Evolutionary conservation across 2,797 vertebrate genomes (phyloP).

Genomic region (Trachops cirrhosus): DNA sequence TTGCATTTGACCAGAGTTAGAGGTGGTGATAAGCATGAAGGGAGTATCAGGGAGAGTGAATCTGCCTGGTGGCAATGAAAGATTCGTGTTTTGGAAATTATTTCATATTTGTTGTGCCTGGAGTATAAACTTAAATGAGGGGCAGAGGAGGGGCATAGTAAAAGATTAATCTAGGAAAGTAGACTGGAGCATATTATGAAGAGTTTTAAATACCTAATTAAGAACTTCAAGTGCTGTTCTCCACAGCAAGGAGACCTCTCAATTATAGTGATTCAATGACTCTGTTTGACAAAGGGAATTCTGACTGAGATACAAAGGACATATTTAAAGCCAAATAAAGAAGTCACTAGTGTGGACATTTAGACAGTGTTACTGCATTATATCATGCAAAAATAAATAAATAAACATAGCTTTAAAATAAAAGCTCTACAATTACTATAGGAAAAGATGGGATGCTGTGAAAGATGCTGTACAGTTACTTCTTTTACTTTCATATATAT

Average conservation of each 20-base stretch:
- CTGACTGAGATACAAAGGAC: not conserved
- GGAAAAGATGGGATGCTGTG: not conserved
- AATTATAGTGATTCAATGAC: not conserved
- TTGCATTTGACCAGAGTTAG: not conserved
- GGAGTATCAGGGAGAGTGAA: not conserved
- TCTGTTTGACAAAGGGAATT: not conserved
- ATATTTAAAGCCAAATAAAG: not conserved
- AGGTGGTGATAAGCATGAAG: not conserved
- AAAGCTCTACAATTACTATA: not conserved
- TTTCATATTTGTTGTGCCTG: not conserved
- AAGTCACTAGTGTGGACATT: not conserved
- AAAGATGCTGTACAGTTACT: not conserved
- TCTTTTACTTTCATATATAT: not conserved
- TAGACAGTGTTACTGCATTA: not conserved
- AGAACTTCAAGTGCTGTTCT: not conserved
- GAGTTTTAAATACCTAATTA: not conserved
- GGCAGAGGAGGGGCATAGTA: not conserved
- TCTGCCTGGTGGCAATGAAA: not conserved
- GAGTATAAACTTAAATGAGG: not conserved
- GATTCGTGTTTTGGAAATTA: not conserved
- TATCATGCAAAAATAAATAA: not conserved
- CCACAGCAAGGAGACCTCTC: not conserved
- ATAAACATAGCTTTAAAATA: not conserved
- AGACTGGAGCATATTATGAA: not conserved
- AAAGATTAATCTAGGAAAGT: not conserved